These are phyloP conservation scores for Vombatus ursinus DNA, from an alignment of 2,113 vertebrate species.

Conservation along the genomic window DNA sequence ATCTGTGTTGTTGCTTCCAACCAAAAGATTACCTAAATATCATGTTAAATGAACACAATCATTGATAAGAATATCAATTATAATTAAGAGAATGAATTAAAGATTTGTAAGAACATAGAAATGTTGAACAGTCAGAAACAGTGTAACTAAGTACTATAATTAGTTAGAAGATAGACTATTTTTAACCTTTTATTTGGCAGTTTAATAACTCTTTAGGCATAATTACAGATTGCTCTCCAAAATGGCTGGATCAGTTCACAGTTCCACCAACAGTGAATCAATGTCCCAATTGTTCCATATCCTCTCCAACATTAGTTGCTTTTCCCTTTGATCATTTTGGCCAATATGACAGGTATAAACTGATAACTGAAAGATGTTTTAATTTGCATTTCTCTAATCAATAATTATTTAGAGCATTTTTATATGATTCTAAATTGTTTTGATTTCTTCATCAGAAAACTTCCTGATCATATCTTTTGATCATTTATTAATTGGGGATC, in stretches of 20 bases:
- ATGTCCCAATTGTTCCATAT: background rate
- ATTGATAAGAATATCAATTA: slow-evolving; percentile 48
- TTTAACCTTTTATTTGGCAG: background rate
- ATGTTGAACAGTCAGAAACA: slow-evolving; percentile 8
- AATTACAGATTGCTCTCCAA: background rate
- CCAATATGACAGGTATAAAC: background rate
- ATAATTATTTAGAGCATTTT: background rate
- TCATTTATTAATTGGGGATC: background rate
- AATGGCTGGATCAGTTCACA: background rate
- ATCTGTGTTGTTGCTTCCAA: slow-evolving; percentile 21
- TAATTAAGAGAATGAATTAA: slow-evolving; percentile 36
- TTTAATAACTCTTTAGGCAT: background rate
- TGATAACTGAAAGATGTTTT: background rate
- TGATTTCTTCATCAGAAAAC: background rate
- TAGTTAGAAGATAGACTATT: background rate
- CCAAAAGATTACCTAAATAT: slow-evolving; percentile 39
- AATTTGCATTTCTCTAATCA: background rate
- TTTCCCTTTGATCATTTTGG: background rate
- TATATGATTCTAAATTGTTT: background rate
- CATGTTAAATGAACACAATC: background rate
- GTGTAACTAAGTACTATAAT: background rate
- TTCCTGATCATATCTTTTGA: background rate
- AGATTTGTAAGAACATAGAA: background rate
- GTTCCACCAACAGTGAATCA: background rate
- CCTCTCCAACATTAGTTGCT: background rate